Evolutionary conservation across 2,888 invertebrate genomes (phyloP).

Genomic region (Campopleginae sp.): DNA sequence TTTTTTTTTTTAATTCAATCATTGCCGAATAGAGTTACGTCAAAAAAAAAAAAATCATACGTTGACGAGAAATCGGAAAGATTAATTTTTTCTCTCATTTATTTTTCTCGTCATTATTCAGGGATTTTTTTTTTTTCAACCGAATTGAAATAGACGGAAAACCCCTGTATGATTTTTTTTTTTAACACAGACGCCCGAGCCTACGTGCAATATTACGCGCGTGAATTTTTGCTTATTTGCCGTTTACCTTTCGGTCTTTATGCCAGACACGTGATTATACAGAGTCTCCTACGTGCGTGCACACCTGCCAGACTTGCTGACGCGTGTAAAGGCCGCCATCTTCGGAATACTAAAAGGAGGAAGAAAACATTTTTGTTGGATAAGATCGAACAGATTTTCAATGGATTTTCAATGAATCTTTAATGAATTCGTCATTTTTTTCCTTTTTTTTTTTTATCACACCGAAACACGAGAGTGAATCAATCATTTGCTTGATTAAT

Average conservation of each 20-base stretch:
- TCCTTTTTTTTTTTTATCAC: not conserved
- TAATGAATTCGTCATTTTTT: not conserved
- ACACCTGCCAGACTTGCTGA: constrained; percentile 67
- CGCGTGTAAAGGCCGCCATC: constrained; percentile 54
- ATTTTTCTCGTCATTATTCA: not conserved
- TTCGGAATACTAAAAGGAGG: constrained; percentile 54
- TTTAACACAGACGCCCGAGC: constrained; percentile 2
- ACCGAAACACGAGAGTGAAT: not conserved
- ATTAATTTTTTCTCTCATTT: not conserved
- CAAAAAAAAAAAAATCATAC: not conserved
- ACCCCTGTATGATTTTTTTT: constrained; percentile 14
- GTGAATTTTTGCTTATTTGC: constrained; percentile 54
- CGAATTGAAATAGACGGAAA: constrained; percentile 23
- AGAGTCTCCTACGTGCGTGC: constrained; percentile 48
- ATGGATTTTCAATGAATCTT: not conserved
- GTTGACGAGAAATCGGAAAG: not conserved
- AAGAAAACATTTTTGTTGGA: constrained; percentile 1
- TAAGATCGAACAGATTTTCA: constrained; percentile 5
- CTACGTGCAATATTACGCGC: constrained; percentile 48
- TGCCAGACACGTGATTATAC: constrained; percentile 61
- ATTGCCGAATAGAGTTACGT: not conserved
- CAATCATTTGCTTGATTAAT: not conserved
- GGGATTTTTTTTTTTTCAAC: not conserved
- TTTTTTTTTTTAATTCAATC: not conserved
- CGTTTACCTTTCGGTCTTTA: constrained; percentile 59